Percentiles rank a stretch among this genome's conserved stretches.
These are phyloP conservation scores for Anguilla megastoma DNA, from an alignment of 2,797 vertebrate species.

Conservation along the genomic window DNA sequence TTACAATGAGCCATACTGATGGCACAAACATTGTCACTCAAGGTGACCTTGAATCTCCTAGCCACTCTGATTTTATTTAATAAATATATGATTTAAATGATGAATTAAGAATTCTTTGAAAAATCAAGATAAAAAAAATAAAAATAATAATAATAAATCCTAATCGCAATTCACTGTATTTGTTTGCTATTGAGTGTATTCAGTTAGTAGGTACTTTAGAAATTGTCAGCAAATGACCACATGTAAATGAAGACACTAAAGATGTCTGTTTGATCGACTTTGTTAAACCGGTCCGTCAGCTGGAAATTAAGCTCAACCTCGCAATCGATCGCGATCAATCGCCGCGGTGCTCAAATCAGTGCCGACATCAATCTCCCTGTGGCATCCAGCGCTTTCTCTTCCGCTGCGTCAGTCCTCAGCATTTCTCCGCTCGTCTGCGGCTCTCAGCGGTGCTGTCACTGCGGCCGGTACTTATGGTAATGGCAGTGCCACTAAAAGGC, in stretches of 20 bases:
- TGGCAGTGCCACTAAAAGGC: slow-evolving; percentile 6
- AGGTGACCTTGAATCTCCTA: slow-evolving; percentile 9
- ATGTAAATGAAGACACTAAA: slow-evolving; percentile 20
- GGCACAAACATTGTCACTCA: neutral
- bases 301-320: neutral
- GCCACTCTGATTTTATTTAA: neutral
- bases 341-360: neutral
- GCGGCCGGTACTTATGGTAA: slow-evolving; percentile 1
- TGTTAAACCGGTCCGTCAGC: slow-evolving; percentile 3
- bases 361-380: slow-evolving; percentile 14
- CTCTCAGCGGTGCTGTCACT: neutral
- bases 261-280: slow-evolving; percentile 26
- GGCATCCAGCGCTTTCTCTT: neutral
- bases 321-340: slow-evolving; percentile 18
- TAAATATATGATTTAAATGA: neutral
- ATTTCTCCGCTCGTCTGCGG: neutral
- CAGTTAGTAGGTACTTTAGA: neutral
- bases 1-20: neutral
- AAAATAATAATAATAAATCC: neutral
- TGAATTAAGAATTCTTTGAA: neutral
- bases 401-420: neutral
- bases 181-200: neutral
- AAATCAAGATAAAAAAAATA: neutral
- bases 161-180: neutral
- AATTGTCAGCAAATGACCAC: neutral